Base-by-base conservation (phyloP, 2,113 vertebrate species). In the Pitta sordida region DNA sequence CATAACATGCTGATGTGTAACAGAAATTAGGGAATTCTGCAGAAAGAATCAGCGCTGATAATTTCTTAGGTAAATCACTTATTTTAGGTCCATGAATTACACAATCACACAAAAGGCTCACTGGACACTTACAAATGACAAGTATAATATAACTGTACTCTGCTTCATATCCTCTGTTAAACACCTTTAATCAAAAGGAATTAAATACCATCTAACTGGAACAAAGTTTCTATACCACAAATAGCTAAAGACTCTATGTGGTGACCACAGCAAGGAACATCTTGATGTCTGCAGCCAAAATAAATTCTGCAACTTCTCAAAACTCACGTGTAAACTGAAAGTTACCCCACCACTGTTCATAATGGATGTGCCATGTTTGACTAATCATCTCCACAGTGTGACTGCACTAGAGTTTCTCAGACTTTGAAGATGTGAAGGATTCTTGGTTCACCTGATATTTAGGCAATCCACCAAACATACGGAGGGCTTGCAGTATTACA, bases 1-100 rank as follows among this genome's bases (percentile, higher is more conserved):
- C 97, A 97, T 92, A 97, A 97, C 96, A 97, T 96, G 95, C 97
- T 97, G 97, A 97, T 96, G 96, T 96, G 94, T 95, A 97, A 96
- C 41, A 1, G 92, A 95, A 97, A 97, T 97, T 96, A 97, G 97
- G 94, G 96, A 83, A 55, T 94, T 96, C 92, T 86, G 75, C 92
- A 86, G 59, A 85, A 34, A 73, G 94, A 95, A 94, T 86, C 64
- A 96, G 91, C 51, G 52, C 68, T 96, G 69, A 92, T 93, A 94
- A 94, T 94, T 94, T 97, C 97, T 96, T 80, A 96, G 86, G 91
- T 73, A 96, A 97, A 96, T 96, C 3, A 86, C 95, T 97, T 96
- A 76, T 95, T 97, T 97, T 91, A 97, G 91, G 87, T 95, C 70
- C 15, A 21, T 85, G 91, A 96, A 93, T 95, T 90, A 89, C 55